Evolutionary conservation across 2,113 vertebrate species (phyloP), one percentile per base, ranked within the genome.

Genomic region (Tympanuchus pallidicinctus): DNA sequence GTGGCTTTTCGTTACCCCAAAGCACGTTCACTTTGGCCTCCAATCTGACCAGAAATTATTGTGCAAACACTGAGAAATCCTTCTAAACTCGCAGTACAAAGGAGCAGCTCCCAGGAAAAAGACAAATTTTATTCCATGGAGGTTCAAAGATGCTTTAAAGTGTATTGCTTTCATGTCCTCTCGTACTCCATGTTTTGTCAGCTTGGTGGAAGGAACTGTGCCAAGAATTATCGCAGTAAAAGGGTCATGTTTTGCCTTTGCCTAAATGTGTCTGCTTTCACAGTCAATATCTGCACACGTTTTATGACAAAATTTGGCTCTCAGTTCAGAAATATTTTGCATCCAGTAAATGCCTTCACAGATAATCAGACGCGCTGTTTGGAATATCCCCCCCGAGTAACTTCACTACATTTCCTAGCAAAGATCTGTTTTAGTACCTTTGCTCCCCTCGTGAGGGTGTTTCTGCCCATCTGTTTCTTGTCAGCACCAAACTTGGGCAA

Each of bases 381-480:
- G 36, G 63, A 32, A 48, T 7, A 20, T 72, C 21, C 38, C 66
- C 30, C 64, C 4, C 48, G 7, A 45, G 69, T 69, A 64, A 57
- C 66, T 65, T 6, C 19, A 30, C 27, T 83, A 8, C 11, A 1
- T 90, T 92, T 91, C 63, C 5, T 40, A 40, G 36, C 82, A 10
- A 59, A 61, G 87, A 8, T 84, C 21, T 60, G 82, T 4, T 86
- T 89, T 61, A 52, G 15, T 79, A 27, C 32, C 71, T 80, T 38
- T 56, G 11, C 86, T 86, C 54, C 87, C 88, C 70, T 60, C 14
- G 6, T 0, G 27, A 48, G 79, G 56, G 32, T 54, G 52, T 75
- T 88, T 61, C 61, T 93, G 64, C 90, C 92, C 79, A 67, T 91
- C 95, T 95, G 93, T 71, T 95, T 77, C 75, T 69, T 92, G 91